Conservation (phyloP, 2,888 invertebrate genomes). For the Athalia circularis region DNA sequence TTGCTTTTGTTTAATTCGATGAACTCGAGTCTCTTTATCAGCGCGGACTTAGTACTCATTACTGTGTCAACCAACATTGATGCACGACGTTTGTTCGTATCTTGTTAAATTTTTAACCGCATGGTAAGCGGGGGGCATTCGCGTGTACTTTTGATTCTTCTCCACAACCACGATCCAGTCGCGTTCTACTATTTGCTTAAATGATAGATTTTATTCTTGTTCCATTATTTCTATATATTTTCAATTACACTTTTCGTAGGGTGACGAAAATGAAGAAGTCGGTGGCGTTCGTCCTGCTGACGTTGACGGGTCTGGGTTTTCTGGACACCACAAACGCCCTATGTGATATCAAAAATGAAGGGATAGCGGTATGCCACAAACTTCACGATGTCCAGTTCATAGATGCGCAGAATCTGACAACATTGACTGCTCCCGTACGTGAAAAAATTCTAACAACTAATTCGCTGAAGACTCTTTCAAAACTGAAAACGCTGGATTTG, state of each 20-base stretch:
- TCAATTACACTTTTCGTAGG: conserved; percentile 48
- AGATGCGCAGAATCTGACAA: conserved; percentile 60
- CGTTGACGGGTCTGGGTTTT: conserved; percentile 56
- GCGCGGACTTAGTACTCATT: conserved; percentile 22
- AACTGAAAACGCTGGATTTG: conserved; percentile 80
- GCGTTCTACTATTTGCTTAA: background rate
- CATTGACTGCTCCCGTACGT: conserved; percentile 55
- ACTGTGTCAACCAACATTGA: background rate
- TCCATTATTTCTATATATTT: background rate
- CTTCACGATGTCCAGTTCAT: conserved; percentile 65
- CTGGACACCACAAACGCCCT: conserved; percentile 57
- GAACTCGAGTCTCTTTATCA: conserved; percentile 28
- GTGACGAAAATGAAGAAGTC: conserved; percentile 63
- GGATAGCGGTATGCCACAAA: conserved; percentile 61
- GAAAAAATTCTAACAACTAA: conserved; percentile 52
- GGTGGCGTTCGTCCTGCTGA: conserved; percentile 52
- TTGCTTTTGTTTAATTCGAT: background rate
- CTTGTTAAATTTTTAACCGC: conserved; percentile 1
- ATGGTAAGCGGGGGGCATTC: background rate
- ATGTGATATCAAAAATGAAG: conserved; percentile 60
- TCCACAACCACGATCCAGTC: background rate
- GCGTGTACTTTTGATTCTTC: background rate
- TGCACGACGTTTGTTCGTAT: background rate
- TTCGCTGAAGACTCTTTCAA: conserved; percentile 73
- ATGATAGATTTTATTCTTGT: background rate